Percentiles rank a stretch among this genome's conserved stretches.
Evolutionary conservation across 1,140 invertebrate species (phyloP).

Genomic region (Listronotus oregonensis): DNA sequence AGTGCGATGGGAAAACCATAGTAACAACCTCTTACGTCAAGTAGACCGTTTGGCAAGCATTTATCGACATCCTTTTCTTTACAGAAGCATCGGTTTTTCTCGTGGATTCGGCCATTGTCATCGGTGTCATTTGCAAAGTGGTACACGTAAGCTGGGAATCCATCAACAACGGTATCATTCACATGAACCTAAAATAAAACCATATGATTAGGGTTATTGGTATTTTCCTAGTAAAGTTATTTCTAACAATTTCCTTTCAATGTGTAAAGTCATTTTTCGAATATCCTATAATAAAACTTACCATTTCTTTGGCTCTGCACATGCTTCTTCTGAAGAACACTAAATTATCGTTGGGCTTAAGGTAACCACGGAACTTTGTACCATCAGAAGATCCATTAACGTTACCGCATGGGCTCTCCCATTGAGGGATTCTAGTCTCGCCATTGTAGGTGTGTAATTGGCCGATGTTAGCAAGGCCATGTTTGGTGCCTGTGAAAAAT

Average conservation of each 20-base stretch:
- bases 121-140: conserved; percentile 74
- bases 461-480: conserved; percentile 64
- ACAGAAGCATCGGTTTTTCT: conserved; percentile 81
- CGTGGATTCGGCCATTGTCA: conserved; percentile 72
- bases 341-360: conserved; percentile 69
- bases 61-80: conserved; percentile 63
- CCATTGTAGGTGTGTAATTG: conserved; percentile 79
- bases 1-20: conserved; percentile 86
- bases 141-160: conserved; percentile 68
- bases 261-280: background rate
- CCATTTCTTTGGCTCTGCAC: conserved; percentile 75
- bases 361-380: conserved; percentile 77
- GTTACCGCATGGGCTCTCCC: conserved; percentile 76
- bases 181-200: conserved; percentile 61
- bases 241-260: background rate
- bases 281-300: conserved; percentile 55
- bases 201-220: too few species aligned
- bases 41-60: conserved; percentile 71
- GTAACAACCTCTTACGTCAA: conserved; percentile 81
- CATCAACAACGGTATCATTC: conserved; percentile 62
- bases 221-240: too few species aligned
- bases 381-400: conserved; percentile 82
- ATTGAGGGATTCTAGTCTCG: conserved; percentile 72
- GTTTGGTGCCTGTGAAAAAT: conserved; percentile 73
- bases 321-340: conserved; percentile 82